Evolutionary conservation across 2,888 invertebrate genomes (phyloP), one percentile per base, ranked within the genome.

Genomic region (Belgica antarctica): DNA sequence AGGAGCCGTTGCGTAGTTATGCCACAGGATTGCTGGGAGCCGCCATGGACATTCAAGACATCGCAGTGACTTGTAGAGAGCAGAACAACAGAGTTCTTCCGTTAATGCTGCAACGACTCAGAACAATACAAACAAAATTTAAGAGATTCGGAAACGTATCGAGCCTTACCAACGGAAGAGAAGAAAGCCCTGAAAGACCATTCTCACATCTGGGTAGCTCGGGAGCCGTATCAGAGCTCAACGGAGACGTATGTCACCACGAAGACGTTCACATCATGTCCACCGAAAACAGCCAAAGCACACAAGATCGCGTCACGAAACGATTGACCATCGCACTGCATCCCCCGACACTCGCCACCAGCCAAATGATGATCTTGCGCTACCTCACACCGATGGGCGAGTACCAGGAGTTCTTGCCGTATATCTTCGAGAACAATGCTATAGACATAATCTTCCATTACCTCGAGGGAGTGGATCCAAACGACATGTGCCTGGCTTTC

Each of bases 301-400:
- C 47, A 5, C 31, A 41, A 25, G 62, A 61, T n/a, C 19, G 36
- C 4, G 19, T n/a, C 15, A n/a, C 19, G 2, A 46, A 22, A 22
- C 63, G 47, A 10, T 70, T 71, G 62, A 89, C 87, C 31, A 91
- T 95, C 73, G 91, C 93, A 76, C 89, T 97, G 74, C 89, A 90
- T 78, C 98, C 98, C 5, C 88, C 94, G 1, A 93, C 92, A 0
- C 82, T 89, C 68, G 90, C 91, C 0, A 95, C 96, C 28, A 89
- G 90, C 77, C 96, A 97, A 79, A 89, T 97, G 82, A 84, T 97
- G 1, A 95, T 97, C 75, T 81, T 98, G 27, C 86, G 94, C 74
- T 99, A 96, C 78, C 83, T 99, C n/a, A 92, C 94, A 2, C 94
- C 97, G 0, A 90, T 97, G 87, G 98, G 96, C 12, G 98, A 97